phyloP scores from a whole-genome alignment of 2,888 invertebrate genomes.

The Rhamnusium bicolor region DNA sequence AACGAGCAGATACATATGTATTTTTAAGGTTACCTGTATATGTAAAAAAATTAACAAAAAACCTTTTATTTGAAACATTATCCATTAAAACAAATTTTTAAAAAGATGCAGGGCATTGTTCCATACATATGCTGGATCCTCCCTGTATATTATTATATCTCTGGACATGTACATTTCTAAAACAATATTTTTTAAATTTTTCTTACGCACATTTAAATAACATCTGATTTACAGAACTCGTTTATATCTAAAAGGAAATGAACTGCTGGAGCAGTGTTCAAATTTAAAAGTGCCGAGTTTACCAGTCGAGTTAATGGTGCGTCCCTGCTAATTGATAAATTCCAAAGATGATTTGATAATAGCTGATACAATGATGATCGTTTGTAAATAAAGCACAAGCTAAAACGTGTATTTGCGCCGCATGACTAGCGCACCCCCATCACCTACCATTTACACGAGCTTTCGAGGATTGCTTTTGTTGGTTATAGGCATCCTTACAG shows the following conservation, averaged over 20 bases:
- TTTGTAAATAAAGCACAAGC: conserved; percentile 58
- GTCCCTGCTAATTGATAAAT: conserved; percentile 23
- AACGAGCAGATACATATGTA: too few species aligned
- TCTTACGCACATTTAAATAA: too few species aligned
- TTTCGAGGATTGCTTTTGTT: conserved; percentile 58
- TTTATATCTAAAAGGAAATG: not conserved
- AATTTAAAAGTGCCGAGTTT: conserved; percentile 2
- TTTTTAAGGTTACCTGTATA: too few species aligned
- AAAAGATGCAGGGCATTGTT: too few species aligned
- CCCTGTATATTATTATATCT: too few species aligned
- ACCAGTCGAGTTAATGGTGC: not conserved
- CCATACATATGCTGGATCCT: too few species aligned
- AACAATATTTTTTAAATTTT: too few species aligned
- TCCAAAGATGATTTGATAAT: conserved; percentile 53
- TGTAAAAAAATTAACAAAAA: too few species aligned
- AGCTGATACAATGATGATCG: conserved; percentile 56
- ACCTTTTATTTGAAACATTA: too few species aligned
- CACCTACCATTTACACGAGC: conserved; percentile 59
- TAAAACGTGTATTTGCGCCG: conserved; percentile 57
- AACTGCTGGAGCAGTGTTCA: not conserved
- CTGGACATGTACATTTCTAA: too few species aligned
- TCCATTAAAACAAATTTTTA: too few species aligned
- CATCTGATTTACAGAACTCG: not conserved
- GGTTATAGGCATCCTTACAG: conserved; percentile 51
- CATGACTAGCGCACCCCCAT: conserved; percentile 60